Evolutionary conservation across 2,888 invertebrate species (phyloP).

Genomic region (Caenorhabditis imperialis): DNA sequence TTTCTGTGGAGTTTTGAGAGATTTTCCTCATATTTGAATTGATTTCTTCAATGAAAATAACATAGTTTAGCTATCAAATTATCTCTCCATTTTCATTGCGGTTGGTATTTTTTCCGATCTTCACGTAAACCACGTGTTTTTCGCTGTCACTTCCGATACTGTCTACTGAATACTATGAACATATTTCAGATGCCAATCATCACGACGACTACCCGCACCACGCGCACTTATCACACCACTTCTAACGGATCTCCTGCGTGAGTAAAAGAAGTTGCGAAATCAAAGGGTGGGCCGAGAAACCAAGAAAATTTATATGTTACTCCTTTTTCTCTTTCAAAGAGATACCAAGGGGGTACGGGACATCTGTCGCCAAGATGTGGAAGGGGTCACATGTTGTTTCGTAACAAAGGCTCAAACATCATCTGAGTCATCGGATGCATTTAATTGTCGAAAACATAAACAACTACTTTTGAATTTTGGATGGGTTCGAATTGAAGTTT

Average conservation of each 20-base stretch:
- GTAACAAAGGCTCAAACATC: too few relatives aligned
- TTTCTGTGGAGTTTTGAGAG: too few relatives aligned
- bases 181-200: slow-evolving; percentile 55
- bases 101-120: not conserved
- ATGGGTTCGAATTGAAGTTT: too few relatives aligned
- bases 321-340: not conserved
- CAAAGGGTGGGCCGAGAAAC: not conserved
- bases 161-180: slow-evolving; percentile 8
- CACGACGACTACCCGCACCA: slow-evolving; percentile 53
- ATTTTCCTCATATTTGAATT: too few relatives aligned
- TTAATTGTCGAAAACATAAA: too few relatives aligned
- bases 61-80: too few relatives aligned
- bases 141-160: not conserved
- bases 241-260: slow-evolving; percentile 35
- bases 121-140: too few relatives aligned
- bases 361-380: not conserved
- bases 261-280: slow-evolving; percentile 38
- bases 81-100: too few relatives aligned
- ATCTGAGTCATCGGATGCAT: too few relatives aligned
- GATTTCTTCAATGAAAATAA: too few relatives aligned
- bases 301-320: slow-evolving; percentile 6
- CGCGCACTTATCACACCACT: slow-evolving; percentile 52
- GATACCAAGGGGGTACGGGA: not conserved
- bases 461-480: too few relatives aligned
- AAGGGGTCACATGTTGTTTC: too few relatives aligned